phyloP scores from a whole-genome alignment of 2,797 vertebrate genomes.

The Arnoldichthys spilopterus region DNA sequence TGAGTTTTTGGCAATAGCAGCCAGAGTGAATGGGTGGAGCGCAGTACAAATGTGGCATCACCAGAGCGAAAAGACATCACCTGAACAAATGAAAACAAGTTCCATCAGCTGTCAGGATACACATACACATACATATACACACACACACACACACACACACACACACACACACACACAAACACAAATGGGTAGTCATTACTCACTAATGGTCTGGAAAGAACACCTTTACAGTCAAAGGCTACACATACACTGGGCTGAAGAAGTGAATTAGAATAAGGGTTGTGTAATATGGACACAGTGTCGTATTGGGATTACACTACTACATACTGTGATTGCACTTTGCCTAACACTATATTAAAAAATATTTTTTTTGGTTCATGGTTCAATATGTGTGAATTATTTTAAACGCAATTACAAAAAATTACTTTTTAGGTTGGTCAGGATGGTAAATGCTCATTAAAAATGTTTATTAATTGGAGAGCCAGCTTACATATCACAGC shows the following conservation, averaged over 20 bases:
- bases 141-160: conserved; percentile 15
- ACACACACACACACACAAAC: conserved; percentile 24
- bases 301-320: not conserved
- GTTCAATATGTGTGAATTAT: not conserved
- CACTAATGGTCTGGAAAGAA: conserved; percentile 41
- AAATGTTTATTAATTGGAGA: too few species aligned
- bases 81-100: conserved; percentile 60
- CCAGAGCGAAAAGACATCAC: conserved; percentile 52
- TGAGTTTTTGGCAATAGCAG: conserved; percentile 39
- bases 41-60: conserved; percentile 59
- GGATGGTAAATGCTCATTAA: not conserved
- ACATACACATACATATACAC: too few species aligned
- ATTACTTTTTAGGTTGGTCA: not conserved
- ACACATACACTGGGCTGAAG: conserved; percentile 19
- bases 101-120: conserved; percentile 59
- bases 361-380: not conserved
- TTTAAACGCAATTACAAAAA: not conserved
- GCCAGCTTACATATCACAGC: too few species aligned
- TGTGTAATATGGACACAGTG: not conserved
- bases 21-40: conserved; percentile 39
- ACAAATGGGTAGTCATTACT: conserved; percentile 24
- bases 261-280: not conserved
- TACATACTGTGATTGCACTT: not conserved
- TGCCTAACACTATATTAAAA: not conserved
- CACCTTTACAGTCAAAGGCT: conserved; percentile 26